These are phyloP conservation scores for Cromileptes altivelis DNA, from an alignment of 2,113 vertebrate genomes.

Conservation along the genomic window DNA sequence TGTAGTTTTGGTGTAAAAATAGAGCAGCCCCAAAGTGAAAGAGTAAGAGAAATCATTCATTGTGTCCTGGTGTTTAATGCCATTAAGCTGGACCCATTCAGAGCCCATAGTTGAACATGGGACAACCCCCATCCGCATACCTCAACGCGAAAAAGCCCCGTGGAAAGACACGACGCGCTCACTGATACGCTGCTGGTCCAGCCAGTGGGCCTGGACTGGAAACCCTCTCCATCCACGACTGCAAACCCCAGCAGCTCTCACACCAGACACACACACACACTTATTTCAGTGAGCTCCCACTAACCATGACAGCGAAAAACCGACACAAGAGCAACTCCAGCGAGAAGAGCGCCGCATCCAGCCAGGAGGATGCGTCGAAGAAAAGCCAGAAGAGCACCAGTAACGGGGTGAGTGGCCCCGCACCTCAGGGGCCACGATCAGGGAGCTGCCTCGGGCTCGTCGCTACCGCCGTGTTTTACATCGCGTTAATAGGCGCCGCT, in stretches of 20 bases:
- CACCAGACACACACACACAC: neutral
- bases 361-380: constrained; percentile 80
- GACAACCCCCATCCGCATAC: constrained; percentile 80
- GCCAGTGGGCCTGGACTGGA: constrained; percentile 52
- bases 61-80: constrained; percentile 5
- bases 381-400: constrained; percentile 65
- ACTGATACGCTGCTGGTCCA: constrained; percentile 78
- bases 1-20: neutral
- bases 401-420: constrained; percentile 59
- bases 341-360: constrained; percentile 68
- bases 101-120: constrained; percentile 21
- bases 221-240: constrained; percentile 66
- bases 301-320: constrained; percentile 81
- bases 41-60: neutral
- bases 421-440: constrained; percentile 54
- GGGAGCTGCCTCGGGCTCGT: constrained; percentile 62
- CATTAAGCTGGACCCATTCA: constrained; percentile 24
- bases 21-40: neutral
- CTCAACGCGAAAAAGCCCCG: constrained; percentile 49
- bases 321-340: constrained; percentile 72
- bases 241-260: constrained; percentile 45
- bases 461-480: constrained; percentile 65
- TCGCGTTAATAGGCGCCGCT: constrained; percentile 71
- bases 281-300: neutral
- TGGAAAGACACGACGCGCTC: constrained; percentile 80